A percentile compares a stretch with the other conserved stretches of the same genome.
Conservation (phyloP, 2,113 vertebrate genomes). For the Bettongia penicillata region DNA sequence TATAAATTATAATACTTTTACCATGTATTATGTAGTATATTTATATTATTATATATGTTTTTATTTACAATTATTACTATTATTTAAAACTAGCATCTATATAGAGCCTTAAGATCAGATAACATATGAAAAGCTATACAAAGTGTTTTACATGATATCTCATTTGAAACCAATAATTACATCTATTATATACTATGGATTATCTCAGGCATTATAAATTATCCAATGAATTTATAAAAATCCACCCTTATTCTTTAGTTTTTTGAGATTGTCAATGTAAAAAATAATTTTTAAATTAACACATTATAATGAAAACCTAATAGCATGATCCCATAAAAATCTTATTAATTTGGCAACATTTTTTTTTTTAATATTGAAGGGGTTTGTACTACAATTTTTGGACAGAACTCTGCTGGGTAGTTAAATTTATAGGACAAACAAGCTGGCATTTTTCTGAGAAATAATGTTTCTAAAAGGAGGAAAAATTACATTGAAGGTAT, state of each 20-base stretch:
- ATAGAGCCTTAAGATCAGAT: neutral
- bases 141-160: neutral
- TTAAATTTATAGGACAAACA: conserved; percentile 23
- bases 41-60: neutral
- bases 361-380: neutral
- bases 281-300: neutral
- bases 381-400: neutral
- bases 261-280: neutral
- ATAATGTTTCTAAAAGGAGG: conserved; percentile 9
- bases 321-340: neutral
- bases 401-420: conserved; percentile 5
- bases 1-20: neutral
- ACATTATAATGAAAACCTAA: neutral
- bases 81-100: neutral
- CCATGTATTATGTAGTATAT: neutral
- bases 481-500: conserved; percentile 17
- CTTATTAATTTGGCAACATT: neutral
- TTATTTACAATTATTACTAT: neutral
- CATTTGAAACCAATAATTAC: neutral
- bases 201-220: neutral
- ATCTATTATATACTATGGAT: neutral
- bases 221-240: neutral
- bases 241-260: neutral
- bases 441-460: neutral
- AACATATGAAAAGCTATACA: neutral